Conservation (phyloP, 2,888 invertebrate species). For the Hydroisotoma schaefferi region DNA sequence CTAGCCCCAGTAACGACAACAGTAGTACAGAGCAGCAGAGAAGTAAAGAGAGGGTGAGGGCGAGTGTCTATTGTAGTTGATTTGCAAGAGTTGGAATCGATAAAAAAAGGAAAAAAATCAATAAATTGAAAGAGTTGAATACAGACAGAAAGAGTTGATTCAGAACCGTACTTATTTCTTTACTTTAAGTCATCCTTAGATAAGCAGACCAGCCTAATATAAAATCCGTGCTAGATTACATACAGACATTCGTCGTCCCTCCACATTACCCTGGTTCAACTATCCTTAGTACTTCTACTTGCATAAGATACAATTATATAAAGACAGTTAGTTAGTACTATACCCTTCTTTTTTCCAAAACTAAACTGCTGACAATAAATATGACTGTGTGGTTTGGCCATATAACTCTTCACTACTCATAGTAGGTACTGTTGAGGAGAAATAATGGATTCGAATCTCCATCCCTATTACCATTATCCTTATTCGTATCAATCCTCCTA, state of each 20-base stretch:
- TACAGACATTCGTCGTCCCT: too few relatives aligned
- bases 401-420: neutral
- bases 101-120: conserved; percentile 31
- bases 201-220: too few relatives aligned
- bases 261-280: too few relatives aligned
- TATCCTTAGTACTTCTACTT: too few relatives aligned
- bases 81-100: conserved; percentile 28
- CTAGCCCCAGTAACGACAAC: too few relatives aligned
- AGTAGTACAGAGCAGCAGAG: too few relatives aligned
- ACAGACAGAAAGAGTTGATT: too few relatives aligned
- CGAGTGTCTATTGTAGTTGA: conserved; percentile 9
- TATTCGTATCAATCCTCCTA: conserved; percentile 32
- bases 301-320: too few relatives aligned
- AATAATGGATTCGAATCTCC: conserved; percentile 40
- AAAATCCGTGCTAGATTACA: too few relatives aligned
- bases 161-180: conserved; percentile 36
- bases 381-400: too few relatives aligned
- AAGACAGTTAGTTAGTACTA: neutral
- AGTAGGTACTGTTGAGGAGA: neutral
- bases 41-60: neutral
- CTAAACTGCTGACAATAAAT: too few relatives aligned
- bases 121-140: conserved; percentile 41
- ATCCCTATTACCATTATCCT: conserved; percentile 38
- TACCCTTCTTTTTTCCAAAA: neutral
- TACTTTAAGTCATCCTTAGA: conserved; percentile 35